Evolutionary conservation across 2,888 invertebrate species (phyloP), one percentile per base, ranked within the genome.

Genomic region (Poecilus cupreus): DNA sequence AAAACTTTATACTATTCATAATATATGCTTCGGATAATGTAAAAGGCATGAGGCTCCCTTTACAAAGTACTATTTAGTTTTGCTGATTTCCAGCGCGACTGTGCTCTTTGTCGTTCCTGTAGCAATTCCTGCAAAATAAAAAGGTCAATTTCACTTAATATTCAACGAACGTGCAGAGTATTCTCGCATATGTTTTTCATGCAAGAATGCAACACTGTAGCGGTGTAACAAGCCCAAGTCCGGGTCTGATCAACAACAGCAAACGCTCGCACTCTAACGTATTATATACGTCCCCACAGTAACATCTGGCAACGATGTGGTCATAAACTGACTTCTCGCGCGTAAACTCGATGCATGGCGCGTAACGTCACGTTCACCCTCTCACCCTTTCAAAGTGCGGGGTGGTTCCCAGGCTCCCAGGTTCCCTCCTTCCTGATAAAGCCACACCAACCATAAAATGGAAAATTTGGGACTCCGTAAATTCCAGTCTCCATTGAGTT

Each of bases 361-460:
- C 82, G 83, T 83, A 83, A 83, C 82, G 83, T 84, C 84, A 84
- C 85, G 85, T 11, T 22, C 60, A 18, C 11, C 60, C 11, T 20
- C 26, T 60, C 51, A 43, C 8, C 51, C 32, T 32, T 8, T 1
- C 4, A 8, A 3, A 8, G 32, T 32, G 32, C 32, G 32, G 32
- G 32, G 6, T 32, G 4, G 32, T 32, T 32, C 32, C 8, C 8
- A 8, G 32, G n/a, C n/a, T n/a, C n/a, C n/a, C n/a, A n/a, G n/a
- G n/a, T 18, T 26, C 24, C 60, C 26, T 6, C 60, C 32, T 6
- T 20, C n/a, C 24, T 86, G 86, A 86, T 86, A 87, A 86, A 86
- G 86, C 87, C 86, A 85, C 86, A 85, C 83, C 83, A 85, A 84
- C 85, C 84, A 84, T 87, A 87, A 87, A 87, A 86, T 84, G 85